Base-by-base conservation (phyloP, 37 sponge, comb jelly and placozoan genomes). In the Petrosia ficiformis region DNA sequence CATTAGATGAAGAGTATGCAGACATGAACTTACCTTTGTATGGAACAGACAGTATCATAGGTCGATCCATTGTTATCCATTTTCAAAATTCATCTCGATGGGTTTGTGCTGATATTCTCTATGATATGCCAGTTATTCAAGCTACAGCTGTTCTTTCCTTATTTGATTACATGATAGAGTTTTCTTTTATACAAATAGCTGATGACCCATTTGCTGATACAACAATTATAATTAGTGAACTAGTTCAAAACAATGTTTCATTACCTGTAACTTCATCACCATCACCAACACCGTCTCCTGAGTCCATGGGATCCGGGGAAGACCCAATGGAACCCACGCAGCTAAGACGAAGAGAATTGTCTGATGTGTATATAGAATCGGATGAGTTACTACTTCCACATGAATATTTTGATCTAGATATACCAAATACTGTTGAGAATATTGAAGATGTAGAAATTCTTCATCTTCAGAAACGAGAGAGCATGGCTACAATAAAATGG, bases 21-120 rank as follows among this genome's bases (percentile, higher is more conserved):
- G 93, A 93, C 36, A 65, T 83, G 5, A 74, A 82, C 36, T 24
- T 93, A 0, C 82, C 93, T 38, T 65, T 93, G 57, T 88, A 74
- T 82, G 93, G 89, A 21, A 0, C 5, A 0, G 71, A 85, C 39
- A 77, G 80, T 60, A 75, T 93, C 25, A 63, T 93, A 59, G 93
- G 89, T 44, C 80, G 93, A 57, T 81, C 90, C 28, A 25, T 92
- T 0, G 92, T 92, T 39, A 71, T 92, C 6, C 80, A 80, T 28
- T 31, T 67, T 52, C 67, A 71, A 16, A 42, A 41, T 19, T 71
- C 74, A 19, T 36, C 54, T 1, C 42, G 72, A 2, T 72, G 77
- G 80, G 73, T 72, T 4, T 92, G 92, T 80, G 74, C 80, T 31
- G 76, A 83, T 34, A 71, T 92, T 19, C 39, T 64, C 25, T 59